Conservation (phyloP, 2,888 invertebrate species). For the Volucella bombylans region DNA sequence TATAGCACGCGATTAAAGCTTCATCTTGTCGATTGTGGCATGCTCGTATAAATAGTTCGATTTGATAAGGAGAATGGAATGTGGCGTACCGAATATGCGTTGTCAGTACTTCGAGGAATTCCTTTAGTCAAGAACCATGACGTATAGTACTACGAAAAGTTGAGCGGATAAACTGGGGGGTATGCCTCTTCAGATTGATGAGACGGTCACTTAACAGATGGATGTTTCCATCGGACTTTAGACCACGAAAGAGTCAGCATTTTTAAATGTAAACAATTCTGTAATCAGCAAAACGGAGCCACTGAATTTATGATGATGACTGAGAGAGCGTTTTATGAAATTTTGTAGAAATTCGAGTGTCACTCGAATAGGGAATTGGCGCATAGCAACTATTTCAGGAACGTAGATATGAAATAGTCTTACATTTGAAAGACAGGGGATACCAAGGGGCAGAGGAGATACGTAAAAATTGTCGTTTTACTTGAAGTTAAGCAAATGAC, state of each 20-base stretch:
- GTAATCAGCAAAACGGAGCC: neutral
- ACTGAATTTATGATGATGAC: no score
- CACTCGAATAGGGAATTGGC: neutral
- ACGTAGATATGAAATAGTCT: no score
- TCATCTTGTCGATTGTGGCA: neutral
- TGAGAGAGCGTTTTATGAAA: neutral
- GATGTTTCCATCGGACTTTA: slow-evolving; percentile 25
- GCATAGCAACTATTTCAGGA: neutral
- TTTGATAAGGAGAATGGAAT: neutral
- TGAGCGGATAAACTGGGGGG: slow-evolving; percentile 4
- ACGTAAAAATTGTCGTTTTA: no score
- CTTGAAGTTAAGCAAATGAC: no score
- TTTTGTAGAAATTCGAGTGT: neutral
- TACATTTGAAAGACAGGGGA: no score
- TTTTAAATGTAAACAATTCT: neutral
- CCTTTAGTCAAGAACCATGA: slow-evolving; percentile 27
- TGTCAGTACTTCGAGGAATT: slow-evolving; percentile 32
- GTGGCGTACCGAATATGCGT: neutral
- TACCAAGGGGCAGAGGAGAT: no score
- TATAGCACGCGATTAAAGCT: slow-evolving; percentile 7
- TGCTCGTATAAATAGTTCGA: slow-evolving; percentile 16
- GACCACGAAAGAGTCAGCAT: neutral
- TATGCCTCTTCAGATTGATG: neutral
- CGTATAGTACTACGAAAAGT: neutral
- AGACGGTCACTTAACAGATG: neutral